These are phyloP conservation scores for Camelus dromedarius DNA, from an alignment of 2,113 vertebrate genomes.

Conservation along the genomic window DNA sequence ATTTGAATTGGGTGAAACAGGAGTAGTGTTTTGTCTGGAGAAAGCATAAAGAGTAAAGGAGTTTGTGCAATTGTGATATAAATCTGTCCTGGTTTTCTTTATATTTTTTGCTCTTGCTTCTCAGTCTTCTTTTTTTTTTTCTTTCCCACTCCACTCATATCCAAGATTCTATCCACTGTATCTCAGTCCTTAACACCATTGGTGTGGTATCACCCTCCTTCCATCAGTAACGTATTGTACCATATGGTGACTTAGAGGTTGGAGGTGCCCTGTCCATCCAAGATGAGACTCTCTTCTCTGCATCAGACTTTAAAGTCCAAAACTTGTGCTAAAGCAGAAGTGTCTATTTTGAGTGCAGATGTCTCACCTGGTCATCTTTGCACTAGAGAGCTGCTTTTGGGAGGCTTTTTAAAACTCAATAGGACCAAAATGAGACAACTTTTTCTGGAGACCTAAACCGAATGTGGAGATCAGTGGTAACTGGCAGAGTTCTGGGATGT, in stretches of 20 bases:
- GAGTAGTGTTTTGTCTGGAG: neutral
- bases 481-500: neutral
- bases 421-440: neutral
- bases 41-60: neutral
- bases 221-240: neutral
- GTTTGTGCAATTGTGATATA: neutral
- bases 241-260: neutral
- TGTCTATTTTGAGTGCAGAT: neutral
- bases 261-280: neutral
- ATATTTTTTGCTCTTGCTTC: neutral
- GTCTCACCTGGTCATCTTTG: neutral
- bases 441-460: neutral
- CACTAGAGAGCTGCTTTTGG: neutral
- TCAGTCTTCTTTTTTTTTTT: neutral
- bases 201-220: neutral
- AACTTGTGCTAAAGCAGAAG: neutral
- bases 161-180: neutral
- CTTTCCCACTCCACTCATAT: neutral
- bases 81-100: neutral
- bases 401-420: neutral
- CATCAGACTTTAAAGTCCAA: neutral
- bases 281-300: neutral
- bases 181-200: neutral
- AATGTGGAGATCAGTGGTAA: constrained; percentile 10
- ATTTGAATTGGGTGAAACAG: neutral